Evolutionary conservation across 2,888 invertebrate species (phyloP), one percentile per base, ranked within the genome.

Genomic region (Steromphala cineraria): DNA sequence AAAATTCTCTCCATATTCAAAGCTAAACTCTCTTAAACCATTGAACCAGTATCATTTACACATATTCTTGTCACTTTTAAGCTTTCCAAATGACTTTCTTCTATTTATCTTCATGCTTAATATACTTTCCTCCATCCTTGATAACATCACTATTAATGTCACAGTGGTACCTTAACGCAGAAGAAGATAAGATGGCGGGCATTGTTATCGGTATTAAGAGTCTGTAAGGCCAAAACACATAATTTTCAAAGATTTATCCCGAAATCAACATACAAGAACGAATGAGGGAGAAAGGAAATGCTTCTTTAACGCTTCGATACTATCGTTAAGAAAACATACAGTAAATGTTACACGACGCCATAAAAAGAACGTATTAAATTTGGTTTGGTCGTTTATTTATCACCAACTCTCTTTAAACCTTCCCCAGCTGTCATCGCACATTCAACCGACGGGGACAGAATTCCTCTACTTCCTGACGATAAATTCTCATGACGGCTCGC

Each of bases 321-420:
- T 40, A 71, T 71, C 71, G 36, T 10, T n/a, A 62, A 10, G 31
- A 40, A 71, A 71, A 71, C 40, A 71, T 36, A 71, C 15, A 31
- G 71, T 36, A 71, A 71, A 71, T 71, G 40, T 71, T n/a, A 24
- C n/a, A 17, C 71, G 36, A 36, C 13, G 71, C 17, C 31, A 31
- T 71, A 31, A 40, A 71, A 71, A n/a, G 40, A 71, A 40, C 71
- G 19, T 71, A 71, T 71, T 71, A 71, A 31, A 36, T 40, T 71
- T 71, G 28, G 71, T 40, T 71, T 28, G 71, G 71, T 71, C 71
- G 71, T 71, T 71, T 71, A 36, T 71, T 71, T 71, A 71, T 71
- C 71, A 71, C 36, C 40, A 71, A 15, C 19, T 71, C 71, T 31
- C 40, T 40, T 36, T 36, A 71, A 71, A 71, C 28, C 28, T 71